Evolutionary conservation across 2,113 vertebrate species (phyloP).

Genomic region (Malurus cyaneus): DNA sequence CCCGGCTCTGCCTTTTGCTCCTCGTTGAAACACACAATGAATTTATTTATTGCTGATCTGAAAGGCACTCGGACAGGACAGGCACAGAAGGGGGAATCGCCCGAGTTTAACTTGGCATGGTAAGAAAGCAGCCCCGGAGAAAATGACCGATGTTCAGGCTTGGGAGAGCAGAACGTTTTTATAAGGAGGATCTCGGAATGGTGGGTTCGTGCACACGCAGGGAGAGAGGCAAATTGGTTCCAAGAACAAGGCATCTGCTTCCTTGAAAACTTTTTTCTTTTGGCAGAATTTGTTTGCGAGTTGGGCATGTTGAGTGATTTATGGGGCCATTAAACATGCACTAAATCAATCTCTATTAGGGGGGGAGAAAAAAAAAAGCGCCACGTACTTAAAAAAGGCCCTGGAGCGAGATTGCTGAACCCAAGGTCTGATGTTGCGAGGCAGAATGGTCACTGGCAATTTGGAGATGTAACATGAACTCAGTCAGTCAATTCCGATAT

Average conservation of each 20-base stretch:
- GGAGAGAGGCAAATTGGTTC: not conserved
- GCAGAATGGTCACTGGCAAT: constrained; percentile 53
- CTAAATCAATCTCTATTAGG: constrained; percentile 71
- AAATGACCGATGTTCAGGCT: not conserved
- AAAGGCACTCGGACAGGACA: constrained; percentile 31
- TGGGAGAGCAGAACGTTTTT: constrained; percentile 11
- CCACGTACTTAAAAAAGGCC: constrained; percentile 44
- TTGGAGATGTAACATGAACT: constrained; percentile 66
- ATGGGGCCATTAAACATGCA: constrained; percentile 68
- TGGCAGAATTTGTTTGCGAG: constrained; percentile 59
- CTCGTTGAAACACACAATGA: constrained; percentile 7
- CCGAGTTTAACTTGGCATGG: constrained; percentile 26
- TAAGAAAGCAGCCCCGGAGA: constrained; percentile 15
- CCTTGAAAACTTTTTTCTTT: constrained; percentile 13
- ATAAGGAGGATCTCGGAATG: constrained; percentile 11
- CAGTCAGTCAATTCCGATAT: constrained; percentile 41
- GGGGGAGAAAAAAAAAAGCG: not conserved
- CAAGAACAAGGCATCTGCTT: constrained; percentile 53
- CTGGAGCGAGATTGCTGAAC: constrained; percentile 41
- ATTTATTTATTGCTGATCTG: constrained; percentile 58
- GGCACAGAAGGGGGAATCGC: not conserved
- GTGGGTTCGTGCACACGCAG: not conserved
- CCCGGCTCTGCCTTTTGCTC: not conserved
- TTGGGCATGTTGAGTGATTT: constrained; percentile 69
- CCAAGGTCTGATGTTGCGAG: constrained; percentile 47